A percentile compares a stretch with the other conserved stretches of the same genome.
Evolutionary conservation across 2,797 vertebrate genomes (phyloP).

Genomic region (Hipposideros larvatus): DNA sequence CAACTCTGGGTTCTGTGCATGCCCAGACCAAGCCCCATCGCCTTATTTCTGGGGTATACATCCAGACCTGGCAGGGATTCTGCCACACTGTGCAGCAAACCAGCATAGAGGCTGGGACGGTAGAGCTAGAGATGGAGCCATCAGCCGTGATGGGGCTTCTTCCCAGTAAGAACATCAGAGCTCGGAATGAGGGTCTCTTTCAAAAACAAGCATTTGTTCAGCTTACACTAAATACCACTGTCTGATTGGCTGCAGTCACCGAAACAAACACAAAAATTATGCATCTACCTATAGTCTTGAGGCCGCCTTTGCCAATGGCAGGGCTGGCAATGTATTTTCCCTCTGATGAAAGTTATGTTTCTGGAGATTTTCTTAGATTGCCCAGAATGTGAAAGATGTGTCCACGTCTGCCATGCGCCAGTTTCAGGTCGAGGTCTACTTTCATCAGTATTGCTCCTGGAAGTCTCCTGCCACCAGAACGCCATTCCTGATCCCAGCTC

Average conservation of each 20-base stretch:
- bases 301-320: conserved; percentile 84
- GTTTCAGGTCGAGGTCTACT: conserved; percentile 82
- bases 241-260: conserved; percentile 84
- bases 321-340: conserved; percentile 84
- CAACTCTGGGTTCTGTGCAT: conserved; percentile 77
- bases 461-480: conserved; percentile 86
- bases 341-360: conserved; percentile 72
- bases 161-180: conserved; percentile 77
- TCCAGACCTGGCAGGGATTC: conserved; percentile 83
- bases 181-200: conserved; percentile 82
- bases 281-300: conserved; percentile 78
- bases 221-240: conserved; percentile 75
- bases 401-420: conserved; percentile 81
- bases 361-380: conserved; percentile 82
- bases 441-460: conserved; percentile 82
- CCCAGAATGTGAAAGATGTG: conserved; percentile 82
- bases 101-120: conserved; percentile 76
- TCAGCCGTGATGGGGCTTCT: conserved; percentile 83
- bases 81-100: conserved; percentile 85
- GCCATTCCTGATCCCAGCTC: conserved; percentile 87
- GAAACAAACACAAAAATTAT: conserved; percentile 68
- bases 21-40: conserved; percentile 83
- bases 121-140: conserved; percentile 76
- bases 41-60: conserved; percentile 83
- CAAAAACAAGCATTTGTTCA: conserved; percentile 79